These are phyloP conservation scores for Apogon talboti DNA, from an alignment of 2,797 vertebrate genomes.

Conservation along the genomic window DNA sequence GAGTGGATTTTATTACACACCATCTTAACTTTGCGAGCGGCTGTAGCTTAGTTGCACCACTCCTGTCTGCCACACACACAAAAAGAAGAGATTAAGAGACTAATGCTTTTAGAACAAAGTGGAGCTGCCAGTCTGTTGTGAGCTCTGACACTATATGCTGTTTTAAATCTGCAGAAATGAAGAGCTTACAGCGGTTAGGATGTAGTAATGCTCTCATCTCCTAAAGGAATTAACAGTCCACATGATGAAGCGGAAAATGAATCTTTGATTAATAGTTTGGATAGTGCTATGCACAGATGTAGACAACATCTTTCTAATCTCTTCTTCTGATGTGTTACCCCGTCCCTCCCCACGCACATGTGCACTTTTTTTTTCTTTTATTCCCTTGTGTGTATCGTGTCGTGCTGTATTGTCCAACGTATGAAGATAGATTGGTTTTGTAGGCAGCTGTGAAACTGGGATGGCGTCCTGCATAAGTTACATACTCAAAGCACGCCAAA, in stretches of 20 bases:
- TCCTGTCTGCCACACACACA: conserved; percentile 66
- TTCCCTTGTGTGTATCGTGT: conserved; percentile 46
- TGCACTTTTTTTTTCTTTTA: neutral
- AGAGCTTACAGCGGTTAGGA: conserved; percentile 81
- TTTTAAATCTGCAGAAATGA: conserved; percentile 81
- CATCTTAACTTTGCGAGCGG: conserved; percentile 74
- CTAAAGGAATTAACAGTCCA: conserved; percentile 79
- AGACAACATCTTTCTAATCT: conserved; percentile 72
- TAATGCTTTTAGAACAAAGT: conserved; percentile 83
- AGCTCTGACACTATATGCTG: conserved; percentile 73
- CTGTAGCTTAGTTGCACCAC: conserved; percentile 70
- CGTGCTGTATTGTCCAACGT: conserved; percentile 53
- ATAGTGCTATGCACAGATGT: conserved; percentile 62
- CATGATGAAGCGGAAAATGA: conserved; percentile 68
- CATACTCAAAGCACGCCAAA: conserved; percentile 46
- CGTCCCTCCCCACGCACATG: neutral
- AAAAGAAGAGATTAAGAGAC: conserved; percentile 77
- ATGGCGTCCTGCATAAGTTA: conserved; percentile 60
- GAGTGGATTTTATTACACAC: conserved; percentile 73
- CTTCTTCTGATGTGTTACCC: conserved; percentile 47
- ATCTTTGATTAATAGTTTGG: conserved; percentile 78
- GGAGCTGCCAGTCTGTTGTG: conserved; percentile 71
- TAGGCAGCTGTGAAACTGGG: conserved; percentile 59
- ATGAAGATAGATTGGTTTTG: conserved; percentile 70
- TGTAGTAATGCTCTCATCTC: conserved; percentile 79